A percentile compares a stretch with the other conserved stretches of the same genome.
Conservation (phyloP, 2,888 invertebrate genomes). For the Parnassius orleans region DNA sequence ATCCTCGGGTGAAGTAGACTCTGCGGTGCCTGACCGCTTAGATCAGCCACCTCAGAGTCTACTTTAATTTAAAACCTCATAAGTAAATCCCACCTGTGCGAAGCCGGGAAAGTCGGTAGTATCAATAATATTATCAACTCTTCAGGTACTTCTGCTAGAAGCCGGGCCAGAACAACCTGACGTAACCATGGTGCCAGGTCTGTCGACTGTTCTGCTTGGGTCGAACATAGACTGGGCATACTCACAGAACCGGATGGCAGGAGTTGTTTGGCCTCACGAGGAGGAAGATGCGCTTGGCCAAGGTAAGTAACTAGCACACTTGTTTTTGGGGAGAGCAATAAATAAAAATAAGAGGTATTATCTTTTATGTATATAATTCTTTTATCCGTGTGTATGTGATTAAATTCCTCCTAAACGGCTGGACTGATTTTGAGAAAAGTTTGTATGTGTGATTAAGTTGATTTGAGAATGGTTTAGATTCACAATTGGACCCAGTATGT, state of each 20-base stretch:
- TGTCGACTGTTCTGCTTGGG: conserved; percentile 76
- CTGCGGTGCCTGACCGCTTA: too few species aligned
- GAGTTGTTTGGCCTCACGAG: conserved; percentile 76
- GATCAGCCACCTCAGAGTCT: too few species aligned
- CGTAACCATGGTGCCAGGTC: conserved; percentile 81
- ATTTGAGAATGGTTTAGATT: too few species aligned
- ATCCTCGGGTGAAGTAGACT: too few species aligned
- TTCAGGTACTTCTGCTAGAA: conserved; percentile 82
- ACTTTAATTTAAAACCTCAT: too few species aligned
- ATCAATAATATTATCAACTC: too few species aligned
- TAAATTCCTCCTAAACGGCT: too few species aligned
- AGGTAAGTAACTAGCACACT: conserved; percentile 40
- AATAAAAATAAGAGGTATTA: not conserved
- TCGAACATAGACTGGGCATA: conserved; percentile 85
- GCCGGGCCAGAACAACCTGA: conserved; percentile 84
- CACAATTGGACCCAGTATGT: too few species aligned
- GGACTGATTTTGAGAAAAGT: too few species aligned
- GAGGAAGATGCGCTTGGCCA: conserved; percentile 79
- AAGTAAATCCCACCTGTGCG: too few species aligned
- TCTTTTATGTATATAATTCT: not conserved
- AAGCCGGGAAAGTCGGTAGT: too few species aligned
- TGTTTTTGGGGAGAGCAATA: not conserved
- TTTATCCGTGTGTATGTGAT: not conserved
- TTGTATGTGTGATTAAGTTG: too few species aligned
- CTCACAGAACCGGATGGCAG: conserved; percentile 80